Conservation (phyloP, 2,113 vertebrate species). For the Strix uralensis region DNA sequence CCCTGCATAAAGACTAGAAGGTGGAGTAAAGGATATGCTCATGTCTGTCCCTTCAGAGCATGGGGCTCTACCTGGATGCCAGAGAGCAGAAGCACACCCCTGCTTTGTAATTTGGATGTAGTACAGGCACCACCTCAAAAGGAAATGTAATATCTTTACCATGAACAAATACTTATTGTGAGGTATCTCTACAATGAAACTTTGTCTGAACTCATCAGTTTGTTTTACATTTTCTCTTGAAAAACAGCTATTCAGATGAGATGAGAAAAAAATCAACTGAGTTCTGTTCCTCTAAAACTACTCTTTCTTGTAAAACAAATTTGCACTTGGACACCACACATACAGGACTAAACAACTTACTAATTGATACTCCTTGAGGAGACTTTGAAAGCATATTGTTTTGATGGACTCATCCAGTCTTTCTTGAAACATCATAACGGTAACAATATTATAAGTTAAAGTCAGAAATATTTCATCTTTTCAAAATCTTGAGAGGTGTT, state of each 20-base stretch:
- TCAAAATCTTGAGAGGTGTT: constrained; percentile 36
- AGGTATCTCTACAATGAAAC: neutral
- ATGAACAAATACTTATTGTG: neutral
- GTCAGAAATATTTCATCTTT: neutral
- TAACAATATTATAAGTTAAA: neutral
- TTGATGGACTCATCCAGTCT: neutral
- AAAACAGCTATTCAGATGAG: neutral
- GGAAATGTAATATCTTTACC: neutral
- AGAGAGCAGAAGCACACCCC: neutral
- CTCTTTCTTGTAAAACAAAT: neutral
- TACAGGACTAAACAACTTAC: neutral
- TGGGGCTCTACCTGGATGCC: neutral
- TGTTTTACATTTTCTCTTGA: neutral
- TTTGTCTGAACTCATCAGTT: neutral
- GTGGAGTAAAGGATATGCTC: neutral
- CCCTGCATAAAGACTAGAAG: neutral
- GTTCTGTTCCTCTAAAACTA: neutral
- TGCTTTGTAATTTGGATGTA: neutral
- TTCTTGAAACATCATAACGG: neutral
- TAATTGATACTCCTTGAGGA: neutral
- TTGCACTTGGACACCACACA: neutral
- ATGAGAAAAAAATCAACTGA: neutral
- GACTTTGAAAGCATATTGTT: neutral
- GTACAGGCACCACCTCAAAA: neutral
- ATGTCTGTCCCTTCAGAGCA: neutral